Evolutionary conservation across 2,113 vertebrate genomes (phyloP).

Genomic region (Nanorana parkeri): DNA sequence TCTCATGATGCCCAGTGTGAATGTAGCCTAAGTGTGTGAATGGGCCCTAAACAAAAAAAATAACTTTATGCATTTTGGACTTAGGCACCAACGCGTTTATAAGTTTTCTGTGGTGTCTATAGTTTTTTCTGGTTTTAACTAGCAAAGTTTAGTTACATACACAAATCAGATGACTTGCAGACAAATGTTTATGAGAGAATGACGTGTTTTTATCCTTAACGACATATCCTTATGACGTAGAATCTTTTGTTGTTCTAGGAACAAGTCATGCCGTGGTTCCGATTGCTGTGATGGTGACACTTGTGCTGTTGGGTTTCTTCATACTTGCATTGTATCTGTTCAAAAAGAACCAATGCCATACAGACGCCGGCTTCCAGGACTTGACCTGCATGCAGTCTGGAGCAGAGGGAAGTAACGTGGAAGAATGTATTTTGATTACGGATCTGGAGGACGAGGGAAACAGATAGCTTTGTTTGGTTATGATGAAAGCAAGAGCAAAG

Average conservation of each 20-base stretch:
- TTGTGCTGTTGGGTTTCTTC: constrained; percentile 74
- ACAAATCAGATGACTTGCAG: not conserved
- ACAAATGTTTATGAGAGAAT: too few relatives aligned
- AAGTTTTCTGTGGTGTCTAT: too few relatives aligned
- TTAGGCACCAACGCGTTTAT: too few relatives aligned
- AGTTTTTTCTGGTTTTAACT: too few relatives aligned
- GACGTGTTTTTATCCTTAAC: too few relatives aligned
- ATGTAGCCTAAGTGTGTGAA: too few relatives aligned
- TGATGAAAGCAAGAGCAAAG: not conserved
- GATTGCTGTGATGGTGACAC: constrained; percentile 74
- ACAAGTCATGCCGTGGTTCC: constrained; percentile 71
- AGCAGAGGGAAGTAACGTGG: constrained; percentile 69
- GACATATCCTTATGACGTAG: not conserved
- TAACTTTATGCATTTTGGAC: too few relatives aligned
- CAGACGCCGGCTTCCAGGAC: constrained; percentile 70
- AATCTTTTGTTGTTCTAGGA: constrained; percentile 69
- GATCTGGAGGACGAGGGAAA: constrained; percentile 73
- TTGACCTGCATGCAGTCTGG: constrained; percentile 78
- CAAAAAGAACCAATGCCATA: constrained; percentile 70
- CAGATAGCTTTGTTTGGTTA: not conserved
- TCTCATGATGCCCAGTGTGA: too few relatives aligned
- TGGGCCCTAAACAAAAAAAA: too few relatives aligned
- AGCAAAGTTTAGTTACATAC: too few relatives aligned
- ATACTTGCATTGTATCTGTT: constrained; percentile 76
- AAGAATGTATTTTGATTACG: constrained; percentile 88